Base-by-base conservation (phyloP, 2,797 vertebrate genomes). In the Amblyraja radiata region DNA sequence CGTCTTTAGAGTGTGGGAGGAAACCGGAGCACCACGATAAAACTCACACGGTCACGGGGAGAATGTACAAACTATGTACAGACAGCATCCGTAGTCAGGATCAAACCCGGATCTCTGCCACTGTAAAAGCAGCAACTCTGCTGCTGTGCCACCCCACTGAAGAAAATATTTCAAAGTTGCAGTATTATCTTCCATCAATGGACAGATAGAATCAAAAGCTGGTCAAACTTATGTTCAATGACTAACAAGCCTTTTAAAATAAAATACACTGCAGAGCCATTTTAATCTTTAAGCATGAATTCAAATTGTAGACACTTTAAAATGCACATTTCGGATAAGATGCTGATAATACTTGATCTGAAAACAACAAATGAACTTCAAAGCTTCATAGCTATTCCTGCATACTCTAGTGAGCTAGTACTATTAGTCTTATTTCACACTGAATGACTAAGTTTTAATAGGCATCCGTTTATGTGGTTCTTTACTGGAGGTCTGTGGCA, bases 251-350 rank as follows among this genome's bases (percentile, higher is more conserved):
- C 25, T 84, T 84, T 84, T 84, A 1, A 83, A 21, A 58, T 28
- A 1, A 61, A 84, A 84, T 46, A 58, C 10, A 21, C 78, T 46
- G 36, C 10, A 58, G 81, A 28, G 25, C 25, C 46, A 14, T 84
- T 84, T 61, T 61, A 61, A 84, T 84, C 81, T 61, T 61, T 84
- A 84, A 84, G 81, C 32, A 84, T 84, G 54, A 84, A 84, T 84
- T 23, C 54, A 84, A 39, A 84, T 58, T 58, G 23, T 84, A 84
- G 61, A 10, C 81, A 61, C 54, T 25, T 84, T 84, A 84, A 84
- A 54, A 58, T 84, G 81, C 46, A 84, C 5, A 54, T n/a, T 54
- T 84, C 0, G 54, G 81, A 61, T 58, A 84, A 84, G 54, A 25
- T 61, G 61, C 81, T 58, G 81, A 84, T 61, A 84, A 61, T 58